Conservation (phyloP, 1,140 invertebrate genomes). For the Anoplophora glabripennis region DNA sequence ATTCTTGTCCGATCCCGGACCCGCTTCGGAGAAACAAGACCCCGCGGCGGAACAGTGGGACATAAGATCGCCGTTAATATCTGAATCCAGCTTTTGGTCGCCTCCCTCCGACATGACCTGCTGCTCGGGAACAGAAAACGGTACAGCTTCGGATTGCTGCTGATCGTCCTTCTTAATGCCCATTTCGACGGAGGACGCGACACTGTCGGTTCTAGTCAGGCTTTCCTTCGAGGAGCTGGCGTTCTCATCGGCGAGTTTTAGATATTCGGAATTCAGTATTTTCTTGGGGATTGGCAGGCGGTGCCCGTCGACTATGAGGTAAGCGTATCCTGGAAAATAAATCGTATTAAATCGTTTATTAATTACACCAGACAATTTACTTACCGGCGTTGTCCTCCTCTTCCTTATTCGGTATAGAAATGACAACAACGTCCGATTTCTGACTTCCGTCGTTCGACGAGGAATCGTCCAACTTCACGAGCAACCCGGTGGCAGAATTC, state of each 20-base stretch:
- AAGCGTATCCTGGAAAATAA: slow-evolving; percentile 30
- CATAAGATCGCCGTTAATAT: slow-evolving; percentile 15
- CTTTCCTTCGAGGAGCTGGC: slow-evolving; percentile 6
- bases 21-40: slow-evolving; percentile 28
- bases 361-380: no score
- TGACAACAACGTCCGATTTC: slow-evolving; percentile 23
- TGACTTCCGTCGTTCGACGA: slow-evolving; percentile 4
- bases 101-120: background rate
- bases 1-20: slow-evolving; percentile 10
- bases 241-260: slow-evolving; percentile 15
- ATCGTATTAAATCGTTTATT: no score
- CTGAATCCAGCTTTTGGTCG: background rate
- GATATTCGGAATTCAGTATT: slow-evolving; percentile 31
- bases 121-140: background rate
- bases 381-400: slow-evolving; percentile 24
- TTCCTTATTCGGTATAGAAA: slow-evolving; percentile 24
- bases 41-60: slow-evolving; percentile 31
- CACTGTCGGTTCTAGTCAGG: background rate
- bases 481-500: background rate
- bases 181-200: background rate
- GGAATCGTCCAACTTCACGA: slow-evolving; percentile 1
- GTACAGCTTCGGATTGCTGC: background rate
- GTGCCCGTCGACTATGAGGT: slow-evolving; percentile 32
- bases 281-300: slow-evolving; percentile 36
- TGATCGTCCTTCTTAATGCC: background rate